Percentiles rank a stretch among this genome's conserved stretches.
Evolutionary conservation across 2,797 vertebrate species (phyloP).

Genomic region (Brachyalestes nurse): DNA sequence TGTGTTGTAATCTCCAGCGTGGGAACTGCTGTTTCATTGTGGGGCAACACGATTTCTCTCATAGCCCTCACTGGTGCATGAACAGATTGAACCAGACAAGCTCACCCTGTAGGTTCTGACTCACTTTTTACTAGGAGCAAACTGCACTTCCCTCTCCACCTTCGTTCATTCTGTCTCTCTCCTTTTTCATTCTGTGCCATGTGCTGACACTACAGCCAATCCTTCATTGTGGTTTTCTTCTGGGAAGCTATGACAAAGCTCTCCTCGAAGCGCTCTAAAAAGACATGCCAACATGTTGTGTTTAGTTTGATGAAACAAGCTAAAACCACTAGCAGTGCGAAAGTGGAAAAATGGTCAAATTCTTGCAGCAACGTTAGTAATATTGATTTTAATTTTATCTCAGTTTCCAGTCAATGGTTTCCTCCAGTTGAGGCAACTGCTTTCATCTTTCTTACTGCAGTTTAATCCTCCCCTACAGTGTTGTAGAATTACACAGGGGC

Average conservation of each 20-base stretch:
- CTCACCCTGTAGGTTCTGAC: slow-evolving; percentile 18
- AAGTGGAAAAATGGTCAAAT: background rate
- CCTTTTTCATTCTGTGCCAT: slow-evolving; percentile 9
- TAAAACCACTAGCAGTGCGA: too few relatives aligned
- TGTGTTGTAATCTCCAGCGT: slow-evolving; percentile 1
- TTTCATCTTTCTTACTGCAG: background rate
- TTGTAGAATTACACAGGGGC: background rate
- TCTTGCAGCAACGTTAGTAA: background rate
- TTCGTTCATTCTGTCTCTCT: slow-evolving; percentile 13
- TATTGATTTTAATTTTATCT: background rate
- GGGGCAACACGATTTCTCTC: background rate
- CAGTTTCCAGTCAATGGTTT: background rate
- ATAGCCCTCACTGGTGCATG: slow-evolving; percentile 4
- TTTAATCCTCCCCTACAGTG: background rate
- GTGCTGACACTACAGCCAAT: background rate
- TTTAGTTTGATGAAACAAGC: background rate
- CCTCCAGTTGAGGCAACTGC: background rate
- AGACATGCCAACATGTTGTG: background rate
- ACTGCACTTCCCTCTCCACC: background rate
- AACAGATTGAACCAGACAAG: slow-evolving; percentile 25
- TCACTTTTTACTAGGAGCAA: slow-evolving; percentile 4
- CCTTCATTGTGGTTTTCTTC: background rate
- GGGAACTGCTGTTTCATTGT: slow-evolving; percentile 2
- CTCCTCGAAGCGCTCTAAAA: too few relatives aligned
- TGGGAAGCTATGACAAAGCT: background rate